A percentile compares a stretch with the other conserved stretches of the same genome.
Conservation (phyloP, 2,113 vertebrate species). For the Saguinus midas region DNA sequence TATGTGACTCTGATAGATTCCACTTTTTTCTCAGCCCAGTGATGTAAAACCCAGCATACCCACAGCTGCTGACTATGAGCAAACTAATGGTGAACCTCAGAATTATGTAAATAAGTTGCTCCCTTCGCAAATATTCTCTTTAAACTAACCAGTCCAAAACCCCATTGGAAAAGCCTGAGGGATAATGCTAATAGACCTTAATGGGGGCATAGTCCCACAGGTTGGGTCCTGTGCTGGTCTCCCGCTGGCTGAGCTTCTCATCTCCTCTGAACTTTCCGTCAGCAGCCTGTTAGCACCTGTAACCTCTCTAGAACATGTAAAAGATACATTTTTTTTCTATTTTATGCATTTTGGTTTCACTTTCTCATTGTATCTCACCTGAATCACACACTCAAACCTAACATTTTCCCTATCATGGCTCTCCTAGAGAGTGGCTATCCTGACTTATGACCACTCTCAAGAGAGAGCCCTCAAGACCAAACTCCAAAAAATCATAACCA, state of each 20-base stretch:
- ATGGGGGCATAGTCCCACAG: not conserved
- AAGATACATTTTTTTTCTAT: not conserved
- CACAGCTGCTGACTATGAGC: not conserved
- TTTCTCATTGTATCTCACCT: not conserved
- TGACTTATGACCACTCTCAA: not conserved
- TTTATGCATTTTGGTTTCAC: not conserved
- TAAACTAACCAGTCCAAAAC: not conserved
- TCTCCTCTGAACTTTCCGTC: not conserved
- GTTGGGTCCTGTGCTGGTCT: not conserved
- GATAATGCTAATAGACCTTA: accelerated
- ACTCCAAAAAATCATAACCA: not conserved
- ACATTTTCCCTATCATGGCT: not conserved
- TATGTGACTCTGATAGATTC: not conserved
- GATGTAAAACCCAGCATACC: not conserved
- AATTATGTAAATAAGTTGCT: not conserved
- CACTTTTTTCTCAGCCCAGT: not conserved
- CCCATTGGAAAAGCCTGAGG: not conserved
- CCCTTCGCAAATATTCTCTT: not conserved
- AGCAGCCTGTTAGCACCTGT: too few species aligned
- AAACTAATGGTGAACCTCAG: not conserved
- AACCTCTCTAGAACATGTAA: not conserved
- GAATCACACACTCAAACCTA: not conserved
- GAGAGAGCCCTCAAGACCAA: not conserved
- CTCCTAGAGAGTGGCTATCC: not conserved
- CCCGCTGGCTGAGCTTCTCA: not conserved